Evolutionary conservation across 2,888 invertebrate species (phyloP).

Genomic region (Mythimna ferrago): DNA sequence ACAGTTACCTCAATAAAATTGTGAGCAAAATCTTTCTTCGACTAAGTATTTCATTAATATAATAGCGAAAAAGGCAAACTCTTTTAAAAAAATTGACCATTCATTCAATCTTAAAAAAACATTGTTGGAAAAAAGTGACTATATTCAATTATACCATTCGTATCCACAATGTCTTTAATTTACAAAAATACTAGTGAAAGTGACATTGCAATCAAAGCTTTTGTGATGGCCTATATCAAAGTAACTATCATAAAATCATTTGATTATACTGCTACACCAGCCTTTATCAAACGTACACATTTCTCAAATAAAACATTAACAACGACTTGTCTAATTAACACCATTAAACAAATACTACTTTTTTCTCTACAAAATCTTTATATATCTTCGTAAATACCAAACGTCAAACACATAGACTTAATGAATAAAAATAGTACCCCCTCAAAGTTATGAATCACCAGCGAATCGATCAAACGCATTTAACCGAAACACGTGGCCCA

Average conservation of each 20-base stretch:
- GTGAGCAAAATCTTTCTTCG: too few relatives aligned
- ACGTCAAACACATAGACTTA: constrained; percentile 37
- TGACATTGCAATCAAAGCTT: constrained; percentile 8
- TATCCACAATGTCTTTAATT: background rate
- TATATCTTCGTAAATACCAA: background rate
- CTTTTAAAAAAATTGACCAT: too few relatives aligned
- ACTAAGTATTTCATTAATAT: too few relatives aligned
- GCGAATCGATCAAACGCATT: constrained; percentile 59
- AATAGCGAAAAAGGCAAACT: too few relatives aligned
- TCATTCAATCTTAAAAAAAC: too few relatives aligned
- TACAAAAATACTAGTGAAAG: constrained; percentile 13
- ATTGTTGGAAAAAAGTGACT: background rate
- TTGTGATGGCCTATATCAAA: background rate
- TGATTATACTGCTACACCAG: background rate
- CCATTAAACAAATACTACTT: background rate
- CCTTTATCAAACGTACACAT: background rate
- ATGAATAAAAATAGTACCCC: constrained; percentile 52
- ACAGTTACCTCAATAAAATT: too few relatives aligned
- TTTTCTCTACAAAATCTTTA: background rate
- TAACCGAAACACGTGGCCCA: constrained; percentile 59
- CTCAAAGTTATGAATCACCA: constrained; percentile 59
- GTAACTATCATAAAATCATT: background rate
- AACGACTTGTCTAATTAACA: background rate
- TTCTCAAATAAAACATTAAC: background rate
- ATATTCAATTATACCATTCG: background rate